Conservation (phyloP, 2,797 vertebrate species). For the Anas flavirostris region DNA sequence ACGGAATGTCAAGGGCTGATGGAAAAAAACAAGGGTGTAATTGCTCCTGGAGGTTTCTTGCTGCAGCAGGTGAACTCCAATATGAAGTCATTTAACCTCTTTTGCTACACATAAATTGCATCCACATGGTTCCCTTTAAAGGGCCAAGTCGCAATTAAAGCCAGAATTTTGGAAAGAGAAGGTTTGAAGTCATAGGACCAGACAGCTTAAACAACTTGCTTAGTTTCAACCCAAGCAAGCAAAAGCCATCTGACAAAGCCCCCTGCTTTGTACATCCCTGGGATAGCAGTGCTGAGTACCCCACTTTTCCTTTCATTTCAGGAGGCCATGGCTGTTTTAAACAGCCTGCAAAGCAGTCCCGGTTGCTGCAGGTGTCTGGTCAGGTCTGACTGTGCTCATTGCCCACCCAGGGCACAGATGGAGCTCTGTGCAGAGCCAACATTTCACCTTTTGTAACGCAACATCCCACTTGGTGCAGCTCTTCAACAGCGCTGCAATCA, state of each 20-base stretch:
- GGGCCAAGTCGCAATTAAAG: slow-evolving; percentile 3
- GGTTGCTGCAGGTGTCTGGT: neutral
- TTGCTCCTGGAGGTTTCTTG: slow-evolving; percentile 45
- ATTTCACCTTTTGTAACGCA: neutral
- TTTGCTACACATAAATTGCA: slow-evolving; percentile 52
- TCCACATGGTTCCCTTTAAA: slow-evolving; percentile 43
- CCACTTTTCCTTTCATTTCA: neutral
- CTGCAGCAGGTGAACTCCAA: slow-evolving; percentile 61
- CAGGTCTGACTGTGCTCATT: neutral
- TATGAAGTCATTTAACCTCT: slow-evolving; percentile 57
- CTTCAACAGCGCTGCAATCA: accelerated
- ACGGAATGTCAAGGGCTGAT: slow-evolving; percentile 21
- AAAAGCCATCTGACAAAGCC: neutral
- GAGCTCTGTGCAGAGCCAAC: neutral
- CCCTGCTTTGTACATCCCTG: neutral
- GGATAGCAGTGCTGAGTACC: neutral
- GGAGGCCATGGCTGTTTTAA: neutral
- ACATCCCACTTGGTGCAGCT: neutral
- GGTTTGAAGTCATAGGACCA: neutral
- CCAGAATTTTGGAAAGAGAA: neutral
- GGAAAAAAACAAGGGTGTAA: slow-evolving; percentile 33
- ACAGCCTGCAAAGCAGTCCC: neutral
- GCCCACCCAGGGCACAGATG: neutral
- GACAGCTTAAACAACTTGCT: neutral
- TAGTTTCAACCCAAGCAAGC: neutral